phyloP scores from a whole-genome alignment of 2,797 vertebrate species.

The Petrocephalus sullivani region DNA sequence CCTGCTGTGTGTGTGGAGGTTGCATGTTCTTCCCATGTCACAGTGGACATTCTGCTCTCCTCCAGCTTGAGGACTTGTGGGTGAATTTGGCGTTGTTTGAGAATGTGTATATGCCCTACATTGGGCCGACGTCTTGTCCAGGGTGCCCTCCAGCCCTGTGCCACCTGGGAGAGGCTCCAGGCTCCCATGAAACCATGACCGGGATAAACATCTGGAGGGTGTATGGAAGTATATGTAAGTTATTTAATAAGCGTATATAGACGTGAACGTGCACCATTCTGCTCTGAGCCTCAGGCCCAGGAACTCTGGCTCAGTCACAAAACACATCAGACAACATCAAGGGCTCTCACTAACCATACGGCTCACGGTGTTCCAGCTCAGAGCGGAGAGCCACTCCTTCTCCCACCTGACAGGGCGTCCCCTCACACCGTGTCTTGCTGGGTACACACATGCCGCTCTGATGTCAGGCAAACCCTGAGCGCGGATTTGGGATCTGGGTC shows the following conservation, averaged over 20 bases:
- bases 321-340: not conserved
- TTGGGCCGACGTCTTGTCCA: not conserved
- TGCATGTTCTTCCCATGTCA: not conserved
- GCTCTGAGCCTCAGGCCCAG: not conserved
- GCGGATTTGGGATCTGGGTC: slow-evolving; percentile 32
- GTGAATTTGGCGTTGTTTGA: not conserved
- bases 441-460: slow-evolving; percentile 20
- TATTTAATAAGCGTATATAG: not conserved
- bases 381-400: not conserved
- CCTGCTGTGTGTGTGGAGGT: not conserved
- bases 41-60: not conserved
- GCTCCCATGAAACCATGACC: too few species aligned
- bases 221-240: too few species aligned
- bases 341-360: not conserved
- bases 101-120: not conserved
- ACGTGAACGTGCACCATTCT: not conserved
- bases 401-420: slow-evolving; percentile 12
- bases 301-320: not conserved
- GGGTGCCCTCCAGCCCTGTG: too few species aligned
- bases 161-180: too few species aligned
- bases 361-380: not conserved
- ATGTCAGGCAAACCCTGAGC: slow-evolving; percentile 30
- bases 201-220: too few species aligned
- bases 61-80: not conserved
- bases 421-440: slow-evolving; percentile 10